These are phyloP conservation scores for Coelogynopora nodosa DNA, from an alignment of 2,888 invertebrate genomes.

Conservation along the genomic window DNA sequence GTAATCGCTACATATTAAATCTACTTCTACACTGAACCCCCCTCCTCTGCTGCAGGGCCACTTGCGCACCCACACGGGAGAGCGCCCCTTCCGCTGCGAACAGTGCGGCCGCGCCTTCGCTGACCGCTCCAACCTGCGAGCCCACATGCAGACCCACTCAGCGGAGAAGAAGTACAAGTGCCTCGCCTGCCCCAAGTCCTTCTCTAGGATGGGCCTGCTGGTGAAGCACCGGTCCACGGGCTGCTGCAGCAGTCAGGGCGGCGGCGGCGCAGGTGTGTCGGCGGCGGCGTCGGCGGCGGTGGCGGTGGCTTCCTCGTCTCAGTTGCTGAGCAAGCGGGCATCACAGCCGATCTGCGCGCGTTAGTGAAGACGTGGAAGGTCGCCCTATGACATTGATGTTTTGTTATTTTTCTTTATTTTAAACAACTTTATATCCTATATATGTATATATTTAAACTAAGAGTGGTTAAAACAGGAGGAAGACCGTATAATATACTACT, in stretches of 20 bases:
- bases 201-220: constrained; percentile 45
- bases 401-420: too few relatives aligned
- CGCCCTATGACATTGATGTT: too few relatives aligned
- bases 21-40: too few relatives aligned
- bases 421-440: too few relatives aligned
- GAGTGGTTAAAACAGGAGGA: too few relatives aligned
- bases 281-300: constrained; percentile 42
- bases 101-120: constrained; percentile 47
- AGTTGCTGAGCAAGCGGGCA: neutral
- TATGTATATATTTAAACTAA: too few relatives aligned
- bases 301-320: constrained; percentile 74
- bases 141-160: constrained; percentile 47
- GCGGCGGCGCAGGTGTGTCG: too few relatives aligned
- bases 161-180: constrained; percentile 45
- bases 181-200: constrained; percentile 42
- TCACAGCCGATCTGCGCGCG: neutral
- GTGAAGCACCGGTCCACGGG: constrained; percentile 71
- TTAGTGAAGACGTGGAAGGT: too few relatives aligned
- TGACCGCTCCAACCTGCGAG: constrained; percentile 46
- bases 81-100: constrained; percentile 70
- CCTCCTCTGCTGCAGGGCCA: constrained; percentile 86
- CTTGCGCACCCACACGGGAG: constrained; percentile 92
- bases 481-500: too few relatives aligned
- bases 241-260: constrained; percentile 62
- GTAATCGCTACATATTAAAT: too few relatives aligned